Evolutionary conservation across 1,140 invertebrate genomes (phyloP).

Genomic region (Amphibalanus amphitrite): DNA sequence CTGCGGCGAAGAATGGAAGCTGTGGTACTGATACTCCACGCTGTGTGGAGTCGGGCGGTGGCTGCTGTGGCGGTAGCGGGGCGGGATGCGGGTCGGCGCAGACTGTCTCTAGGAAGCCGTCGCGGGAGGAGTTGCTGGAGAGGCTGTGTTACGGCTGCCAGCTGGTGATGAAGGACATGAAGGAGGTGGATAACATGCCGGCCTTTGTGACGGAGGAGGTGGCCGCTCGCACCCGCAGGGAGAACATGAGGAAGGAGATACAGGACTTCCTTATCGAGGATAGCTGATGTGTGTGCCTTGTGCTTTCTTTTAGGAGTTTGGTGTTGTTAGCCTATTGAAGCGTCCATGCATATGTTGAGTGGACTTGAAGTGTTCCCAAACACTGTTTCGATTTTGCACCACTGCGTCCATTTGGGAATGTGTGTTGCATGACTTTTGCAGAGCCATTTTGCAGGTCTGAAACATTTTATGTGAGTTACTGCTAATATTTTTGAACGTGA

Average conservation of each 20-base stretch:
- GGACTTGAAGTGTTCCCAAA: too few species aligned
- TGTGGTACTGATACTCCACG: not conserved
- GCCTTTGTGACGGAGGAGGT: not conserved
- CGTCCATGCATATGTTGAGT: too few species aligned
- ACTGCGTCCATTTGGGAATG: too few species aligned
- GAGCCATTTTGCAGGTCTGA: too few species aligned
- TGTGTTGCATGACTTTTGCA: too few species aligned
- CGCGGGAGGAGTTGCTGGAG: constrained; percentile 1
- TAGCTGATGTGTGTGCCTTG: not conserved
- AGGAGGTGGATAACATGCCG: constrained; percentile 7
- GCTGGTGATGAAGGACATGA: constrained; percentile 12
- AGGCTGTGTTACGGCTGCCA: constrained; percentile 14
- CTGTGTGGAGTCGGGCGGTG: not conserved
- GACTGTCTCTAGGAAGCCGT: not conserved
- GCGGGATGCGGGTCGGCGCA: not conserved
- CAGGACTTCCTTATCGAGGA: constrained; percentile 11
- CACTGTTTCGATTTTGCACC: too few species aligned
- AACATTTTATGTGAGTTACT: too few species aligned
- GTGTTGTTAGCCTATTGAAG: too few species aligned
- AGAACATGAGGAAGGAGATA: constrained; percentile 12
- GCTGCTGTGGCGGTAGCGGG: constrained; percentile 2
- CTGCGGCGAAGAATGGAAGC: not conserved
- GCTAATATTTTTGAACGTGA: too few species aligned
- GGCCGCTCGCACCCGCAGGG: constrained; percentile 2
- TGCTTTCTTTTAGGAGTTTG: too few species aligned